Evolutionary conservation across 2,113 vertebrate species (phyloP).

Genomic region (Burhinus oedicnemus): DNA sequence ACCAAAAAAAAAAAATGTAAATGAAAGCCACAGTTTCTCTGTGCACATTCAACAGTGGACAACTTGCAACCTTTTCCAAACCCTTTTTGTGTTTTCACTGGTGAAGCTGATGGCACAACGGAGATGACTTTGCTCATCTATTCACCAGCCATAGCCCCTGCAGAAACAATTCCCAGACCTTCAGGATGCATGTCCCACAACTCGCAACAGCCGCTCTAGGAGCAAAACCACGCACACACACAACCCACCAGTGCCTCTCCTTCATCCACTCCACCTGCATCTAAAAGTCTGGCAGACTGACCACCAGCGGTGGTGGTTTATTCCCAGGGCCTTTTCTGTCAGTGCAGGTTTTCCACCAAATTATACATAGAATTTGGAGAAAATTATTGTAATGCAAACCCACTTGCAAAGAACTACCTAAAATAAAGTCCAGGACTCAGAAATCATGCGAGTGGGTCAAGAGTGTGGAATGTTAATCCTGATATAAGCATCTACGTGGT

Average conservation of each 20-base stretch:
- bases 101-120: accelerated
- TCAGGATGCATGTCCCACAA: not conserved
- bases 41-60: not conserved
- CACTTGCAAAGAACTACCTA: not conserved
- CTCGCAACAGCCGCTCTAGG: not conserved
- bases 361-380: not conserved
- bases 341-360: not conserved
- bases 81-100: not conserved
- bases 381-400: not conserved
- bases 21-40: not conserved
- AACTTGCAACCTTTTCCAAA: not conserved
- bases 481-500: not conserved
- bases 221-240: not conserved
- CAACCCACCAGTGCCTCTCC: accelerated
- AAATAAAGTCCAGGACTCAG: not conserved
- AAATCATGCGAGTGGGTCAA: not conserved
- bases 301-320: not conserved
- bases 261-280: not conserved
- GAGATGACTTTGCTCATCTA: not conserved
- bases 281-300: not conserved
- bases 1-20: not conserved
- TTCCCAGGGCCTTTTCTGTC: not conserved
- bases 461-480: not conserved
- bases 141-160: not conserved
- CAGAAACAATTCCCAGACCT: not conserved